Percentiles rank a stretch among this genome's conserved stretches.
These are phyloP conservation scores for Napeogenes sylphis DNA, from an alignment of 2,888 invertebrate genomes.

Conservation along the genomic window DNA sequence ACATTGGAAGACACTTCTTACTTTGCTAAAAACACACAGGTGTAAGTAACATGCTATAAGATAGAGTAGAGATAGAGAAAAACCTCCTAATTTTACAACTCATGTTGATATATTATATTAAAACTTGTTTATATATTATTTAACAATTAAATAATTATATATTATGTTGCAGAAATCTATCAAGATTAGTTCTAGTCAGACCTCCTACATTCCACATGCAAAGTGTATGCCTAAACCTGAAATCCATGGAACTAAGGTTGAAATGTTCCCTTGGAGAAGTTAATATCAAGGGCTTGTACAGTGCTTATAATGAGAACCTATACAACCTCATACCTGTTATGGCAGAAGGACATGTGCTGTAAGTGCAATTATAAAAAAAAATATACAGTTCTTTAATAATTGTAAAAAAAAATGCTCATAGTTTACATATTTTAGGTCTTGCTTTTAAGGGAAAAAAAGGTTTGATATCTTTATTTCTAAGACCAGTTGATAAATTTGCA, in stretches of 20 bases:
- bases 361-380: conserved; percentile 40
- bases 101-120: background rate
- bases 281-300: conserved; percentile 63
- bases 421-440: conserved; percentile 18
- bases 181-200: conserved; percentile 60
- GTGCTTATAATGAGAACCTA: conserved; percentile 70
- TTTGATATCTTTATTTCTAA: conserved; percentile 7
- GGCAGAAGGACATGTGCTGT: conserved; percentile 71
- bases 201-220: conserved; percentile 69
- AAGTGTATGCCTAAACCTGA: conserved; percentile 56
- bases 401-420: background rate
- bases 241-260: conserved; percentile 61
- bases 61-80: background rate
- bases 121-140: background rate
- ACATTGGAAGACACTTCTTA: conserved; percentile 73
- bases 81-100: too few species aligned
- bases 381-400: background rate
- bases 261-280: conserved; percentile 69
- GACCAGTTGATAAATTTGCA: too few species aligned
- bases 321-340: conserved; percentile 69
- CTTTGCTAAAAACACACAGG: conserved; percentile 76
- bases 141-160: background rate
- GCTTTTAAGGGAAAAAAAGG: conserved; percentile 14
- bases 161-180: conserved; percentile 52
- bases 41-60: conserved; percentile 58